Conservation (phyloP, 1,140 invertebrate species). For the Trialeurodes vaporariorum region DNA sequence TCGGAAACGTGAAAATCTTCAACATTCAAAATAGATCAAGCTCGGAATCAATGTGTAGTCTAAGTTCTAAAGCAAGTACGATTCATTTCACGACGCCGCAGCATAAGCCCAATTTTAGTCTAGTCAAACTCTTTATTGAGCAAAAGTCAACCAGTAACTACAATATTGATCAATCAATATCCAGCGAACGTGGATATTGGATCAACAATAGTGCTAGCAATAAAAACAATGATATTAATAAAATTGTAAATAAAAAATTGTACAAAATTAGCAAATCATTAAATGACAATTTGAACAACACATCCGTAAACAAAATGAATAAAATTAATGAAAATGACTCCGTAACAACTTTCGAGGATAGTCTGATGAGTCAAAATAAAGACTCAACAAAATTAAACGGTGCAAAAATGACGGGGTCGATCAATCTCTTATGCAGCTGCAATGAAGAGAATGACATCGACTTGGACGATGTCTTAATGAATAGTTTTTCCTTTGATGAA, state of each 20-base stretch:
- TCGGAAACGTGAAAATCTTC: neutral
- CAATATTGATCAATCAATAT: neutral
- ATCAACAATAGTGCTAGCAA: neutral
- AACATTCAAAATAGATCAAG: neutral
- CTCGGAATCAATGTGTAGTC: neutral
- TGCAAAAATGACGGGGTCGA: neutral
- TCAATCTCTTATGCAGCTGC: neutral
- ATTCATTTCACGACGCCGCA: slow-evolving; percentile 32
- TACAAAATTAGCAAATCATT: neutral
- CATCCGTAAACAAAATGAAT: neutral
- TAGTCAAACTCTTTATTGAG: slow-evolving; percentile 82
- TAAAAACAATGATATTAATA: slow-evolving; percentile 11
- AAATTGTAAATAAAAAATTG: slow-evolving; percentile 6
- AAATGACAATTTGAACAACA: neutral
- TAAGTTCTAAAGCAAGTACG: neutral
- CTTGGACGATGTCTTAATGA: neutral
- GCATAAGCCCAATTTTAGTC: slow-evolving; percentile 52
- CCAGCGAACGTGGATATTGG: slow-evolving; percentile 11
- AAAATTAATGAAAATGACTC: slow-evolving; percentile 12
- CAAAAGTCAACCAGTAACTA: slow-evolving; percentile 35
- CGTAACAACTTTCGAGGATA: slow-evolving; percentile 28
- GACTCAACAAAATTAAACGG: neutral
- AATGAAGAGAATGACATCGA: slow-evolving; percentile 26
- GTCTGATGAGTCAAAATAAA: slow-evolving; percentile 24
- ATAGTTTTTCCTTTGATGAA: neutral